Evolutionary conservation across 92 coral and sea anemone genomes (phyloP).

Genomic region (Desmophyllum pertusum): DNA sequence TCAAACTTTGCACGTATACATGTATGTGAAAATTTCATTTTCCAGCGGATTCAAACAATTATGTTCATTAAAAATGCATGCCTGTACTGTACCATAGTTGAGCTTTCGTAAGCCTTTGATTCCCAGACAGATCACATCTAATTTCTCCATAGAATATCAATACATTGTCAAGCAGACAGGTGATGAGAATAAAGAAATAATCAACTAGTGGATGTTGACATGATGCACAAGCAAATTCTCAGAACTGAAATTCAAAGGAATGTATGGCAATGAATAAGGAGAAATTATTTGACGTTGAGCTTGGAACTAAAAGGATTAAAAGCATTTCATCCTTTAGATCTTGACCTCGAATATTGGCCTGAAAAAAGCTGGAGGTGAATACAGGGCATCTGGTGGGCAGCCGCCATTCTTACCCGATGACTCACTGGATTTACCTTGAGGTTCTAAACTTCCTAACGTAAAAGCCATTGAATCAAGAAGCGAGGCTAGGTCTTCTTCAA

Average conservation of each 20-base stretch:
- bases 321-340: constrained; percentile 55
- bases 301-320: not conserved
- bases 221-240: not conserved
- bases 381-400: constrained; percentile 41
- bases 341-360: constrained; percentile 96
- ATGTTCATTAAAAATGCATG: not conserved
- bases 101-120: not conserved
- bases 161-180: too few species aligned
- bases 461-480: constrained; percentile 90
- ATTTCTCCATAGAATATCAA: not conserved
- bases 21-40: not conserved
- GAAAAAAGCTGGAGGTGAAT: constrained; percentile 75
- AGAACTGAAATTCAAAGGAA: not conserved
- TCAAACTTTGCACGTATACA: not conserved
- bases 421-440: constrained; percentile 3
- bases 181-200: too few species aligned
- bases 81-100: not conserved
- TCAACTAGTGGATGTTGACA: not conserved
- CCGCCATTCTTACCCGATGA: constrained; percentile 34
- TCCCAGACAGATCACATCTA: not conserved
- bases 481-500: constrained; percentile 88
- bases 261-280: not conserved
- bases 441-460: constrained; percentile 60
- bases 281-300: not conserved
- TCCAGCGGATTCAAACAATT: not conserved